Base-by-base conservation (phyloP, 2,888 invertebrate species). In the Sphaeridia pumilis region DNA sequence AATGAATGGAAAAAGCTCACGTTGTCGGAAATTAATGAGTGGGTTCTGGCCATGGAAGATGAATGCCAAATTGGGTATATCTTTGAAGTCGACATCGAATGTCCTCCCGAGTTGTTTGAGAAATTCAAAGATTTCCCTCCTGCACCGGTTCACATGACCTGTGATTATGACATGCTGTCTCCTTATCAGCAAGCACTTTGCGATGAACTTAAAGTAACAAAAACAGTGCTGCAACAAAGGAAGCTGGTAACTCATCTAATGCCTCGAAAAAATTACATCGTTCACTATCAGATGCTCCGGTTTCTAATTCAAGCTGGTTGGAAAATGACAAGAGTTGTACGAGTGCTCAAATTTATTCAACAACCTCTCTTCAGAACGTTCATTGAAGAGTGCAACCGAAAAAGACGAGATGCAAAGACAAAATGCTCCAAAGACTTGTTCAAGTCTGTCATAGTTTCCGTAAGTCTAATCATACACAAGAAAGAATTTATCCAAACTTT, bases 261-360 rank as follows among this genome's bases (percentile, higher is more conserved):
- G n/a, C 20, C 35, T 2, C 55, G 48, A 38, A 42, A 20, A 10
- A 45, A 52, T n/a, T 59, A 59, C 34, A 26, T 53, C 44, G 27
- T 57, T 14, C 59, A 59, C 34, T 48, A 44, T 43, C 14, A 50
- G 24, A 45, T 31, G 36, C 22, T 58, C 2, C 47, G 58, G 22
- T 36, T 25, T 12, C 58, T 58, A 46, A 20, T 58, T 7, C 17
- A 49, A n/a, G 5, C 41, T 14, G 58, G 58, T n/a, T 20, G 56
- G 20, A n/a, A 46, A 22, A n/a, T 59, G 10, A 46, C 10, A 0
- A 58, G 49, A 22, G 28, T 59, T 3, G 50, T 56, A 34, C 38
- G 46, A 36, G 44, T 59, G 24, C 1, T 59, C 2, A 7, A 5
- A 14, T 59, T 59, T 48, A 20, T 34, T 7, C 59, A 59, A 27